A percentile compares a stretch with the other conserved stretches of the same genome.
These are phyloP conservation scores for Acipenser oxyrinchus DNA, from an alignment of 2,797 vertebrate genomes.

Conservation along the genomic window DNA sequence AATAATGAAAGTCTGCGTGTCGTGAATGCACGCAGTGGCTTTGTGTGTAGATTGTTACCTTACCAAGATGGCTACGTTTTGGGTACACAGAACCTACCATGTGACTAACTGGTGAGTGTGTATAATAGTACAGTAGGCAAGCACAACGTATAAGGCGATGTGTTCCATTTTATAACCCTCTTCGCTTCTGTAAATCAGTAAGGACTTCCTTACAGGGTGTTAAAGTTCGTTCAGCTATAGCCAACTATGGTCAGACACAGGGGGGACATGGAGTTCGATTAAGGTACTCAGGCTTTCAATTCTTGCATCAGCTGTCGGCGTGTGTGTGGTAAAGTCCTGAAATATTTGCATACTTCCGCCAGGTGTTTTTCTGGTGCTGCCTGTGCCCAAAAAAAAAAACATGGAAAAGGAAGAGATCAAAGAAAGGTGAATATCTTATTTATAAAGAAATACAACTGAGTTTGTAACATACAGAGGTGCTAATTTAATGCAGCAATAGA, in stretches of 20 bases:
- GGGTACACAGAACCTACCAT: neutral
- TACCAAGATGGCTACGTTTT: neutral
- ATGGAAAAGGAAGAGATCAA: neutral
- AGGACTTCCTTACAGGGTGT: no score
- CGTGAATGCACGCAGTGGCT: no score
- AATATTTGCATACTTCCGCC: neutral
- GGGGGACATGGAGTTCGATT: neutral
- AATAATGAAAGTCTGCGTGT: no score
- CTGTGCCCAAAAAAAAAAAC: neutral
- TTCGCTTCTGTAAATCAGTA: no score
- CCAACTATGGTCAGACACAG: constrained; percentile 1
- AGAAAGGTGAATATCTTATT: constrained; percentile 9
- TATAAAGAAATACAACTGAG: neutral
- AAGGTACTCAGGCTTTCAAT: neutral
- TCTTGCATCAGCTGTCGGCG: neutral
- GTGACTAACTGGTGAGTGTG: no score
- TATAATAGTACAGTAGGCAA: no score
- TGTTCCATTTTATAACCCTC: no score
- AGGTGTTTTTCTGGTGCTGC: constrained; percentile 1
- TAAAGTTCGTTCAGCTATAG: no score
- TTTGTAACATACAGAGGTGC: no score
- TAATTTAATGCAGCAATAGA: no score
- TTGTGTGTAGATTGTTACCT: neutral
- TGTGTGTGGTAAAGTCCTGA: constrained; percentile 5
- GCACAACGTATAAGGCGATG: neutral